A percentile compares a stretch with the other conserved stretches of the same genome.
Evolutionary conservation across 2,888 invertebrate species (phyloP).

Genomic region (Clitarchus hookeri): DNA sequence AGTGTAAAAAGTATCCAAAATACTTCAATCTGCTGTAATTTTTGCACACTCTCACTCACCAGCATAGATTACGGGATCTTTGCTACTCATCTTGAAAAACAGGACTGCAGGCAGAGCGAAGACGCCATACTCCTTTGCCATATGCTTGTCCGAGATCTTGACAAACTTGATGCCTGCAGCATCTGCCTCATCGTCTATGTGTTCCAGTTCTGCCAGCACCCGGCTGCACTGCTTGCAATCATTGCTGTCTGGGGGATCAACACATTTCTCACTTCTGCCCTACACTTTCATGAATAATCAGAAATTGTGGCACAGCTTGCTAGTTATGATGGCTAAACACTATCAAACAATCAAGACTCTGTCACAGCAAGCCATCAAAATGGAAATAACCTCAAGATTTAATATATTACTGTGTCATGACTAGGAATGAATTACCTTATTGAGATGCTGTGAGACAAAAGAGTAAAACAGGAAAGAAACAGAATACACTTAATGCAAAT

Average conservation of each 20-base stretch:
- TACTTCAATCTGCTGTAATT: too few relatives aligned
- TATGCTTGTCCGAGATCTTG: constrained; percentile 84
- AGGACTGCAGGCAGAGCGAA: constrained; percentile 89
- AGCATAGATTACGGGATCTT: constrained; percentile 90
- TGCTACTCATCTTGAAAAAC: constrained; percentile 85
- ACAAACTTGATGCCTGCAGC: constrained; percentile 89
- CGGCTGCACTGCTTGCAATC: constrained; percentile 93
- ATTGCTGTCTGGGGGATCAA: constrained; percentile 74
- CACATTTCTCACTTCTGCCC: background rate
- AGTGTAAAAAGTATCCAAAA: too few relatives aligned
- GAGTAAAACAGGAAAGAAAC: too few relatives aligned
- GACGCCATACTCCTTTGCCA: constrained; percentile 87
- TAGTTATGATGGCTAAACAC: too few relatives aligned
- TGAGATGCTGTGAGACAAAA: too few relatives aligned
- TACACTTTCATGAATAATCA: background rate
- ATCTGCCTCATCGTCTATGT: constrained; percentile 93
- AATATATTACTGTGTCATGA: too few relatives aligned
- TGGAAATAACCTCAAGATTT: too few relatives aligned
- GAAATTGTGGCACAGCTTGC: too few relatives aligned
- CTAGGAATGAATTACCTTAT: too few relatives aligned
- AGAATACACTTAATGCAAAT: too few relatives aligned
- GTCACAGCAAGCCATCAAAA: too few relatives aligned
- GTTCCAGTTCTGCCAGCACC: constrained; percentile 85
- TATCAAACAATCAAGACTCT: too few relatives aligned
- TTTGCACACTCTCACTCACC: constrained; percentile 58